Base-by-base conservation (phyloP, 2,797 vertebrate genomes). In the Neosilurus mollespiculum region DNA sequence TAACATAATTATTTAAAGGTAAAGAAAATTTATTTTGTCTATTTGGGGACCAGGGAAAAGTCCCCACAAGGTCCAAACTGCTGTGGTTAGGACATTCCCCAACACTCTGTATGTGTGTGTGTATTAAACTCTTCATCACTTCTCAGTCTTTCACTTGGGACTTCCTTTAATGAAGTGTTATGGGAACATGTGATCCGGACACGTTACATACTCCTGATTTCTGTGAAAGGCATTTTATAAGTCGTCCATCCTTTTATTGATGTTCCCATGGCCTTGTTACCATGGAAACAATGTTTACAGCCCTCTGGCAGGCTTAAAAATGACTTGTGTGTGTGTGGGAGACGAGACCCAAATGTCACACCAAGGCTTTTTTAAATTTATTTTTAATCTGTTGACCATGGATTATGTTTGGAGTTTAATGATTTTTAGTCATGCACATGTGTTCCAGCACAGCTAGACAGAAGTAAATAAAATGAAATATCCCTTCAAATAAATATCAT, bases 261-360 rank as follows among this genome's bases (percentile, higher is more conserved):
- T 95, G 93, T 94, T 92, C 93, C 91, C 92, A 93, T 93, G 83
- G 90, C 92, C 89, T 92, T 86, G 96, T 97, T 97, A 93, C 96
- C 95, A 97, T 97, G 94, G 96, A 93, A 96, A 98, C 95, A 37
- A 89, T 95, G 91, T 95, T 97, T 96, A 95, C 94, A 92, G 92
- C 92, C 94, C 93, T 91, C 89, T 92, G 88, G 88, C 92, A 91
- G n/a, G 94, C 94, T 92, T 93, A 94, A 95, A 95, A 94, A 94
- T 92, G 91, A 94, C 93, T 93, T 94, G 93, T 94, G 49, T 94
- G 49, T 64, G 37, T 71, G 81, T 65, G 30, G 59, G 24, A 16
- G 69, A 73, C 7, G 3, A 64, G 30, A 78, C 10, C 20, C 53
- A 30, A 75, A 11, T 30, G 24, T 75, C 20, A 75, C 72, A 75